Evolutionary conservation across 2,113 vertebrate genomes (phyloP), one percentile per base, ranked within the genome.

Genomic region (Etheostoma spectabile): DNA sequence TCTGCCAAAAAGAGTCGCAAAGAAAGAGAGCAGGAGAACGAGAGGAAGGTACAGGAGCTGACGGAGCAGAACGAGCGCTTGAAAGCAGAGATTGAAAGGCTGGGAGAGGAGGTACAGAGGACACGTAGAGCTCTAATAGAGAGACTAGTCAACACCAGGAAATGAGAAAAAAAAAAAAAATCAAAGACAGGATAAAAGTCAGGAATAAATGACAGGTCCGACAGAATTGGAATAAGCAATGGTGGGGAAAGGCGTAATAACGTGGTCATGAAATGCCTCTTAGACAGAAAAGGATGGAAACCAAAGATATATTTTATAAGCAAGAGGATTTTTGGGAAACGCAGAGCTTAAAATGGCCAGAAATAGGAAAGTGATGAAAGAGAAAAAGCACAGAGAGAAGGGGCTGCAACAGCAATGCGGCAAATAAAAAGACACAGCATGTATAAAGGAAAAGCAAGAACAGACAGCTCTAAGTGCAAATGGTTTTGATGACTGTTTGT

Each of bases 91-190:
- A 98, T 99, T 0, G 95, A 95, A 69, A 93, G 92, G 68, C 93
- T 99, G 30, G 97, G 95, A 3, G 88, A 94, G 0, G 97, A 99
- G 91, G 98, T 99, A 27, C 95, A 97, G 83, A 91, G 80, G 16
- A 97, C 97, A 0, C 94, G 98, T 2, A 93, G 95, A 3, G 96
- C 96, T 3, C 95, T 99, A 56, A 99, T 99, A 13, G 95, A 98
- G 86, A 96, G 95, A 85, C 95, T 99, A 74, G 97, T 99, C 67
- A 97, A 94, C 88, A 95, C 93, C 93, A 93, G 93, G 83, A 96
- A 95, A 86, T 95, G 74, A 93, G 59, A 24, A 55, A 19, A 13
- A 59, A 57, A 18, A 13, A 56, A 57, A 38, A 48, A 78, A 59
- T 18, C 15, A 49, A 19, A 74, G 53, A 63, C 14, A 67, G 49